Conservation (phyloP, 1,140 invertebrate species). For the Trichoplusia ni region DNA sequence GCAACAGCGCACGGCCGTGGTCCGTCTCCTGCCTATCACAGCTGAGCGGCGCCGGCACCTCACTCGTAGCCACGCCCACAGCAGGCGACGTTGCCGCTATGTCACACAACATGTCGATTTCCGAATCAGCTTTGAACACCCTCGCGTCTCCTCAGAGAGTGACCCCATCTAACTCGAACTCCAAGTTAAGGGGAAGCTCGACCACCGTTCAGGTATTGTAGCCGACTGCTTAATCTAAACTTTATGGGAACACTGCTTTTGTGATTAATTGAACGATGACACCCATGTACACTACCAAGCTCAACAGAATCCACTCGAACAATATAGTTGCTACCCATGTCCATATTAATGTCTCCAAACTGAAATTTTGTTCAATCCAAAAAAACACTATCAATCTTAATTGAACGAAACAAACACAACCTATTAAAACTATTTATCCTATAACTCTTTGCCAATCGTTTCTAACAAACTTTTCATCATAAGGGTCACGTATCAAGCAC, state of each 20-base stretch:
- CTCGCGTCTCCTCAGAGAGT: conserved; percentile 79
- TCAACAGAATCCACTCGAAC: no score
- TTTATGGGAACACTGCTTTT: neutral
- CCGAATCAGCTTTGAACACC: conserved; percentile 92
- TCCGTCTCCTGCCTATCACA: conserved; percentile 92
- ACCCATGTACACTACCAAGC: no score
- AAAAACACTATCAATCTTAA: no score
- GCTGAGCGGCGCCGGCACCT: conserved; percentile 74
- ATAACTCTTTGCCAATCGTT: neutral
- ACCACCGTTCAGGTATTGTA: conserved; percentile 70
- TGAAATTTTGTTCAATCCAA: no score
- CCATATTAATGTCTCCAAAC: no score
- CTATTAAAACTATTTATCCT: no score
- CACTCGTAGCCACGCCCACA: conserved; percentile 79
- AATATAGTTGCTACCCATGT: no score
- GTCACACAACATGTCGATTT: conserved; percentile 85
- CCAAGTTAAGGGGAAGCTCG: conserved; percentile 72
- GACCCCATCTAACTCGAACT: conserved; percentile 67
- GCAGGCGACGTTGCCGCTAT: conserved; percentile 83
- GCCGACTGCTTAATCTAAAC: neutral
- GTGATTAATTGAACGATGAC: neutral
- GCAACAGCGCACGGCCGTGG: conserved; percentile 87
- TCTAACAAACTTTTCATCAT: neutral
- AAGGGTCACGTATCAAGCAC: conserved; percentile 83
- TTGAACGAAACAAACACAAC: no score